A percentile compares a stretch with the other conserved stretches of the same genome.
These are phyloP conservation scores for Tinea pellionella DNA, from an alignment of 2,888 invertebrate genomes.

Conservation along the genomic window DNA sequence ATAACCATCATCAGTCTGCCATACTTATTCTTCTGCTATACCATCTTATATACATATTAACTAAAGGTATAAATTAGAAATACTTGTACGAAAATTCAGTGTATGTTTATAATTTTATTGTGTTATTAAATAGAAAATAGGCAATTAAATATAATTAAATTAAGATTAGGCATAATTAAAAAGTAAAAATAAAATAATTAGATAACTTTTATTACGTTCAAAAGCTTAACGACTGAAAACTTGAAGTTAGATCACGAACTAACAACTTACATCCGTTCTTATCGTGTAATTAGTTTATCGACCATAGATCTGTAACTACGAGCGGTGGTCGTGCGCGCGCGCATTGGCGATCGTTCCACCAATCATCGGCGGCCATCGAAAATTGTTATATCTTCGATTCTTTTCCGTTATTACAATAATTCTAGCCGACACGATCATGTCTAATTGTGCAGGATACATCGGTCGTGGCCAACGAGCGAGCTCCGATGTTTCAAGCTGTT, in stretches of 20 bases:
- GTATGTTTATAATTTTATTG: too few relatives aligned
- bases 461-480: neutral
- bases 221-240: constrained; percentile 8
- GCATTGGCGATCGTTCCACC: constrained; percentile 53
- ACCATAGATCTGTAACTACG: neutral
- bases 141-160: too few relatives aligned
- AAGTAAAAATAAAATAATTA: neutral
- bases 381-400: constrained; percentile 57
- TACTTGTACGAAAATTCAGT: too few relatives aligned
- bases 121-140: too few relatives aligned
- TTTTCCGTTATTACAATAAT: constrained; percentile 69
- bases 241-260: neutral
- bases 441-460: constrained; percentile 49
- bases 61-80: too few relatives aligned
- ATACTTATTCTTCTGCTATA: too few relatives aligned
- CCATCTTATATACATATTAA: too few relatives aligned
- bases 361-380: constrained; percentile 47
- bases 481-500: neutral
- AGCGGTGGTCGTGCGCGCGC: neutral
- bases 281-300: constrained; percentile 5
- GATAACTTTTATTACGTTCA: neutral
- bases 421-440: constrained; percentile 51
- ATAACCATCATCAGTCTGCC: too few relatives aligned
- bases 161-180: too few relatives aligned
- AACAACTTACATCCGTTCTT: constrained; percentile 7